A percentile compares a stretch with the other conserved stretches of the same genome.
Conservation (phyloP, 2,888 invertebrate species). For the Callyntrura guangdongensis region DNA sequence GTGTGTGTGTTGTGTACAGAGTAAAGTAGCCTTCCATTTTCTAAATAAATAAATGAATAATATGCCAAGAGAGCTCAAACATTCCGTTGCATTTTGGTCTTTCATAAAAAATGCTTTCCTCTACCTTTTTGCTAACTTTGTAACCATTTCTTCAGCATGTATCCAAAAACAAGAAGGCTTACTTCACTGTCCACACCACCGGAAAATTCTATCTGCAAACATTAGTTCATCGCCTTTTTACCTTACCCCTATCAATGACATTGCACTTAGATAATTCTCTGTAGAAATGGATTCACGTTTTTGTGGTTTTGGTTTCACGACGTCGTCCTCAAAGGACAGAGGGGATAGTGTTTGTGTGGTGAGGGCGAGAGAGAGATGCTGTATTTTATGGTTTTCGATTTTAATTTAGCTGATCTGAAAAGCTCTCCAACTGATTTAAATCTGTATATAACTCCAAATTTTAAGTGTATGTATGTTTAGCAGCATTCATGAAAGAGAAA, state of each 20-base stretch:
- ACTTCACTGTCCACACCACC: background rate
- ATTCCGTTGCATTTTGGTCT: background rate
- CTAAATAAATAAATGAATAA: conserved; percentile 17
- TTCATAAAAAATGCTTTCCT: background rate
- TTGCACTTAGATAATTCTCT: background rate
- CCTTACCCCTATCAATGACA: background rate
- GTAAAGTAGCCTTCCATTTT: background rate
- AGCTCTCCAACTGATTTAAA: background rate
- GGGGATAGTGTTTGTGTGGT: background rate
- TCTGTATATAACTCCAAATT: background rate
- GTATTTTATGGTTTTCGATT: conserved; percentile 14
- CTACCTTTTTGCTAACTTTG: background rate
- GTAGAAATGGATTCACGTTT: background rate
- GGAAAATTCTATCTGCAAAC: background rate
- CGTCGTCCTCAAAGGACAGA: too few relatives aligned
- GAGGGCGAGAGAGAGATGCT: background rate
- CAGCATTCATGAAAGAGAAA: too few relatives aligned
- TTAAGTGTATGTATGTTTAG: conserved; percentile 1
- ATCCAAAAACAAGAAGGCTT: background rate
- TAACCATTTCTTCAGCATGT: too few relatives aligned
- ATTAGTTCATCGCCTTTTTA: background rate
- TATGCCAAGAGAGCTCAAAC: conserved; percentile 20
- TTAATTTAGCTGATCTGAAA: conserved; percentile 12
- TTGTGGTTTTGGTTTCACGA: conserved; percentile 27
- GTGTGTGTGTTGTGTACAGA: background rate